Conservation (phyloP, 2,888 invertebrate genomes). For the Leucoma salicis region DNA sequence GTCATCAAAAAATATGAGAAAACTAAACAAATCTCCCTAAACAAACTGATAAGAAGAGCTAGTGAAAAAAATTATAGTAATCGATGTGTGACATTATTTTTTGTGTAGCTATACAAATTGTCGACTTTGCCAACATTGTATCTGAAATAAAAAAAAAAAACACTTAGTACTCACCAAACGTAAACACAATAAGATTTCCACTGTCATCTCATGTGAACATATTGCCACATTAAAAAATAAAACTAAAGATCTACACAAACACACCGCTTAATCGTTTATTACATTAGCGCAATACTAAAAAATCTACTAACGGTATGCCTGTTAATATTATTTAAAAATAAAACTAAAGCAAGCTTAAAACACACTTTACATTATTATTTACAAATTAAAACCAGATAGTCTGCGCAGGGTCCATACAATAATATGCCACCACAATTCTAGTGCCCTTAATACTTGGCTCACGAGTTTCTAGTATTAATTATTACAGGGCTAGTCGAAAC, state of each 20-base stretch:
- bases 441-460: not conserved
- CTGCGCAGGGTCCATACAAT: no score
- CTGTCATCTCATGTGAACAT: not conserved
- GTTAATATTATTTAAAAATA: not conserved
- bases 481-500: not conserved
- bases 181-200: not conserved
- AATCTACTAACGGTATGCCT: not conserved
- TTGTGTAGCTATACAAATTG: not conserved
- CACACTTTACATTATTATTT: not conserved
- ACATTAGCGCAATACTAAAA: not conserved
- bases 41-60: constrained; percentile 3
- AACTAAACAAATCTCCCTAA: constrained; percentile 29
- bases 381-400: not conserved
- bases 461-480: not conserved
- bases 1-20: constrained; percentile 32
- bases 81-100: not conserved
- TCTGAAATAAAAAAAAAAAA: not conserved
- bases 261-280: not conserved
- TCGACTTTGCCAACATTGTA: not conserved
- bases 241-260: not conserved
- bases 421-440: no score
- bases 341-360: not conserved
- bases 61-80: constrained; percentile 23
- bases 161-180: not conserved
- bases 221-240: not conserved